Conservation (phyloP, 1,140 invertebrate genomes). For the Aethina tumida region DNA sequence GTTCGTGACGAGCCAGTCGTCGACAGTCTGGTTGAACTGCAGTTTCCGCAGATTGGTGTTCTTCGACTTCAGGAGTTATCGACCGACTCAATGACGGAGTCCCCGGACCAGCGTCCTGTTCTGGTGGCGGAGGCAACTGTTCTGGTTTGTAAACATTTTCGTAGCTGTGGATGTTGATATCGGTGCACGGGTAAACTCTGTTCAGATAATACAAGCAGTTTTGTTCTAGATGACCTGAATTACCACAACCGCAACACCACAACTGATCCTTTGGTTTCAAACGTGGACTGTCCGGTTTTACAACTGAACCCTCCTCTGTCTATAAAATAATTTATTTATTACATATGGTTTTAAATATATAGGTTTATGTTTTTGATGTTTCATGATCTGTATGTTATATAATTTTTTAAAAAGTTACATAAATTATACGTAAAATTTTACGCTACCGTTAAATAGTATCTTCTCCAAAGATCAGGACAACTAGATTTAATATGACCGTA, state of each 20-base stretch:
- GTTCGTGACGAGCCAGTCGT: too few relatives aligned
- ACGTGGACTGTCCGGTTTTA: conserved; percentile 32
- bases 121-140: too few relatives aligned
- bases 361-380: background rate
- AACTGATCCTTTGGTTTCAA: conserved; percentile 29
- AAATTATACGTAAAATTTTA: conserved; percentile 4
- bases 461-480: conserved; percentile 59
- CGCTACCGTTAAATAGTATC: conserved; percentile 55
- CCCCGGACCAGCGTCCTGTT: too few relatives aligned
- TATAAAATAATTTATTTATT: conserved; percentile 25
- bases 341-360: too few relatives aligned
- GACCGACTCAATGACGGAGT: too few relatives aligned
- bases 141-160: too few relatives aligned
- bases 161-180: too few relatives aligned
- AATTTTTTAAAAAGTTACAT: background rate
- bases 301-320: conserved; percentile 33
- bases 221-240: conserved; percentile 49
- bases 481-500: conserved; percentile 44
- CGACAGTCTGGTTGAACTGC: too few relatives aligned
- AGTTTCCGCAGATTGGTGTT: too few relatives aligned
- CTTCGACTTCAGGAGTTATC: too few relatives aligned
- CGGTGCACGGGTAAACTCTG: too few relatives aligned
- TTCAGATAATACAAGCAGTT: too few relatives aligned
- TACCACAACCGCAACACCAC: conserved; percentile 52
- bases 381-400: background rate